These are phyloP conservation scores for Cygnus atratus DNA, from an alignment of 2,113 vertebrate species.

Conservation along the genomic window DNA sequence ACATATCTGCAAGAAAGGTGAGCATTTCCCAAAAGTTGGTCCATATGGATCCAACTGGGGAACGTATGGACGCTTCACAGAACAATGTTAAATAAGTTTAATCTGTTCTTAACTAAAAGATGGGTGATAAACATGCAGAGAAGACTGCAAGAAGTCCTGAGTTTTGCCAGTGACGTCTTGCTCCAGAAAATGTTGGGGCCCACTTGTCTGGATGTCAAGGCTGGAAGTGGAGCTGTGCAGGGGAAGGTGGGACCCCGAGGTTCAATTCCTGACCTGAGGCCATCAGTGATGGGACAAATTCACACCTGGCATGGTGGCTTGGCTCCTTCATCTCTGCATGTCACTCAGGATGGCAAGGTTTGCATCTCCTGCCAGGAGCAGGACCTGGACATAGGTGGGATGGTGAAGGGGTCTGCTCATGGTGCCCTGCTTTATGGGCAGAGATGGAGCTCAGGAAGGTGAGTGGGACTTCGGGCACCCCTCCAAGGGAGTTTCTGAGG, in stretches of 20 bases:
- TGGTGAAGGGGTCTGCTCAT: accelerated
- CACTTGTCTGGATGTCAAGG: neutral
- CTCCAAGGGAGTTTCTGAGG: neutral
- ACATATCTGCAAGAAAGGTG: neutral
- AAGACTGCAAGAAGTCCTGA: neutral
- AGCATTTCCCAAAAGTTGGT: neutral
- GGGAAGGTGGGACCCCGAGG: neutral
- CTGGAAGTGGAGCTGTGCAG: neutral
- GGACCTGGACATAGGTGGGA: neutral
- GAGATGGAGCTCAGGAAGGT: neutral
- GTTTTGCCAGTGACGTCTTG: neutral
- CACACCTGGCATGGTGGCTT: neutral
- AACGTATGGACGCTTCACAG: accelerated
- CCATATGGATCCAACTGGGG: neutral
- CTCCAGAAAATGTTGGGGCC: neutral
- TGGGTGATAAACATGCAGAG: accelerated
- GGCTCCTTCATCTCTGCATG: neutral
- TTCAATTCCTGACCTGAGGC: neutral
- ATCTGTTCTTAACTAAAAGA: neutral
- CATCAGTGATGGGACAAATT: neutral
- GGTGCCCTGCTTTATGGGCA: neutral
- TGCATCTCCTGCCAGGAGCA: neutral
- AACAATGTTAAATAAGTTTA: neutral
- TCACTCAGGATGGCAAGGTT: neutral
- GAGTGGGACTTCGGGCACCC: too few species aligned